A percentile compares a stretch with the other conserved stretches of the same genome.
Conservation (phyloP, 2,888 invertebrate species). For the Lithophane leautieri region DNA sequence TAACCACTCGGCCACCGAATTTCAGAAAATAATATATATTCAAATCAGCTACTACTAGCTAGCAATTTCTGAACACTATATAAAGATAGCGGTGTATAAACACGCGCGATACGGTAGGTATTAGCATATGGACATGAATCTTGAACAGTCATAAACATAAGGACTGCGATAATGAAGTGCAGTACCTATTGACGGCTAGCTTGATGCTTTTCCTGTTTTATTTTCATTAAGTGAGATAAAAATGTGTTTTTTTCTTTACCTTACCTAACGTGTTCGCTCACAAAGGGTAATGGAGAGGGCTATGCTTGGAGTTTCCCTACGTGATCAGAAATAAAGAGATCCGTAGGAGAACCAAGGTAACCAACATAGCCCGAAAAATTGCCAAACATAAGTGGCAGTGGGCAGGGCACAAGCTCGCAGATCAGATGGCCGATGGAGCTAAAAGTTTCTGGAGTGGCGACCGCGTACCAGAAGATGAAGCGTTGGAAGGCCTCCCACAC, state of each 20-base stretch:
- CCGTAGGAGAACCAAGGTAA: no score
- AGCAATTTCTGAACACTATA: slow-evolving; percentile 19
- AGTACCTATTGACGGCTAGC: slow-evolving; percentile 1
- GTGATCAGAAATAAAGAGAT: no score
- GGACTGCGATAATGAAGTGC: slow-evolving; percentile 31
- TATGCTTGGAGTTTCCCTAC: no score
- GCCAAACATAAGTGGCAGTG: no score
- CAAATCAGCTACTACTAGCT: not conserved
- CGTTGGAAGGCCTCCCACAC: no score
- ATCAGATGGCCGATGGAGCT: no score
- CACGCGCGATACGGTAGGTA: slow-evolving; percentile 25
- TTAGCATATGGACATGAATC: slow-evolving; percentile 40
- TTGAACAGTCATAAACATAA: slow-evolving; percentile 39
- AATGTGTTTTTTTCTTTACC: not conserved
- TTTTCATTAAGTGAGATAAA: slow-evolving; percentile 10
- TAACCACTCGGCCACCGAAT: not conserved
- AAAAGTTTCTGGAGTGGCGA: no score
- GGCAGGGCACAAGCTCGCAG: no score
- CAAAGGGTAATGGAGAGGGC: no score
- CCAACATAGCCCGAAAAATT: no score
- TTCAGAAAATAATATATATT: not conserved
- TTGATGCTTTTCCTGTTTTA: slow-evolving; percentile 7
- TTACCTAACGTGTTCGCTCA: no score
- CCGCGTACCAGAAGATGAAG: no score
- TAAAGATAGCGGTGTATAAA: slow-evolving; percentile 43